Percentiles rank a stretch among this genome's conserved stretches.
phyloP scores from a whole-genome alignment of 2,113 vertebrate genomes.

The Turnix velox region DNA sequence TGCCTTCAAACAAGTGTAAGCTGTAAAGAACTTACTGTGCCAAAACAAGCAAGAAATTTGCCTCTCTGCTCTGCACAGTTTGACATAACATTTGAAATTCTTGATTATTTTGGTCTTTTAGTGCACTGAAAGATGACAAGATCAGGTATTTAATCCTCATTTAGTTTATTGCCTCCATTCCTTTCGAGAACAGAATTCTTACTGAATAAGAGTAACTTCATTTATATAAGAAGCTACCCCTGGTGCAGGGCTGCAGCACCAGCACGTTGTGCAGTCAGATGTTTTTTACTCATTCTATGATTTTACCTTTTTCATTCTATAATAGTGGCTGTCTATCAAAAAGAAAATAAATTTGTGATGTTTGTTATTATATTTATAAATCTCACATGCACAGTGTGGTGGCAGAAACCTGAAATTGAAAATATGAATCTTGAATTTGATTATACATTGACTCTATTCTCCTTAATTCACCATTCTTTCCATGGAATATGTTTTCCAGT shows the following conservation, averaged over 20 bases:
- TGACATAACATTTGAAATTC: conserved; percentile 4
- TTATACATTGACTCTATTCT: not conserved
- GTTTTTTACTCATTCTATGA: too few relatives aligned
- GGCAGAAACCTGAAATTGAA: not conserved
- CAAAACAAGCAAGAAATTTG: conserved; percentile 42
- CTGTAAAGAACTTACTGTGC: not conserved
- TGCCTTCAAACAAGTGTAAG: not conserved
- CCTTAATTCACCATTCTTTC: not conserved
- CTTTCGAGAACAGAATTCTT: not conserved
- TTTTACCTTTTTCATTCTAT: too few relatives aligned
- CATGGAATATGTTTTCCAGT: not conserved
- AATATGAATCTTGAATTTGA: not conserved
- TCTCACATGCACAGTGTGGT: not conserved
- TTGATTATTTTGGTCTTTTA: conserved; percentile 32
- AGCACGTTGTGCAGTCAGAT: not conserved
- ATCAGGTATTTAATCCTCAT: not conserved
- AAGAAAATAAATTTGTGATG: not conserved
- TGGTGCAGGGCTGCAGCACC: not conserved
- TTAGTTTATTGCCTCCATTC: conserved; percentile 22
- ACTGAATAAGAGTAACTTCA: not conserved
- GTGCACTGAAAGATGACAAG: not conserved
- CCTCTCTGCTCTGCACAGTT: not conserved
- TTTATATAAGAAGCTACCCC: not conserved
- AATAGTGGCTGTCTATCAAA: not conserved
- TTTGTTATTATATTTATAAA: not conserved